These are phyloP conservation scores for Luperina testacea DNA, from an alignment of 2,888 invertebrate species.

Conservation along the genomic window DNA sequence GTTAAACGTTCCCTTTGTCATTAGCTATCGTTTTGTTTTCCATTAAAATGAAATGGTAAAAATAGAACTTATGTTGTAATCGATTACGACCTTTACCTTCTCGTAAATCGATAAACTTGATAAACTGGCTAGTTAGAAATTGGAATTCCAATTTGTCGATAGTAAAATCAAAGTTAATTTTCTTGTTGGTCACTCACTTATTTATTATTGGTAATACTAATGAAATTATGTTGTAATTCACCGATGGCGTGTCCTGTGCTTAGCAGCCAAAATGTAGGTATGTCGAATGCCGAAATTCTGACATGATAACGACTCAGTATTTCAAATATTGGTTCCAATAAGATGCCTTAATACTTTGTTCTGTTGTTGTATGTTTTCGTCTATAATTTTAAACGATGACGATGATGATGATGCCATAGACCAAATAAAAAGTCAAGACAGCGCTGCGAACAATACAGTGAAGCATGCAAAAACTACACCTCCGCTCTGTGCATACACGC, in stretches of 20 bases:
- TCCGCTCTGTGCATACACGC: too few relatives aligned
- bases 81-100: conserved; percentile 30
- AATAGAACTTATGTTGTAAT: conserved; percentile 13
- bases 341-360: neutral
- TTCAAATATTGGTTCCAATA: neutral
- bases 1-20: neutral
- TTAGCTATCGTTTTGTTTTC: conserved; percentile 18
- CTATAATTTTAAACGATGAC: conserved; percentile 9
- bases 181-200: neutral
- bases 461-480: too few relatives aligned
- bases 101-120: conserved; percentile 42
- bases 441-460: too few relatives aligned
- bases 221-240: conserved; percentile 24
- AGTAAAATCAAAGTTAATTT: conserved; percentile 17
- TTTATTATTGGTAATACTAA: conserved; percentile 11
- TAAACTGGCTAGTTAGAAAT: conserved; percentile 29
- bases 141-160: conserved; percentile 17
- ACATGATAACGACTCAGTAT: neutral
- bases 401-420: neutral
- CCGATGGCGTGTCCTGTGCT: neutral
- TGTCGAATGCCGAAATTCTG: conserved; percentile 32
- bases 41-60: conserved; percentile 5
- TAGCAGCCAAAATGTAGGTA: conserved; percentile 23
- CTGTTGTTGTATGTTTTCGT: neutral
- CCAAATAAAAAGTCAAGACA: too few relatives aligned